Percentiles rank a stretch among this genome's conserved stretches.
Evolutionary conservation across 2,113 vertebrate genomes (phyloP).

Genomic region (Colinus virginianus): DNA sequence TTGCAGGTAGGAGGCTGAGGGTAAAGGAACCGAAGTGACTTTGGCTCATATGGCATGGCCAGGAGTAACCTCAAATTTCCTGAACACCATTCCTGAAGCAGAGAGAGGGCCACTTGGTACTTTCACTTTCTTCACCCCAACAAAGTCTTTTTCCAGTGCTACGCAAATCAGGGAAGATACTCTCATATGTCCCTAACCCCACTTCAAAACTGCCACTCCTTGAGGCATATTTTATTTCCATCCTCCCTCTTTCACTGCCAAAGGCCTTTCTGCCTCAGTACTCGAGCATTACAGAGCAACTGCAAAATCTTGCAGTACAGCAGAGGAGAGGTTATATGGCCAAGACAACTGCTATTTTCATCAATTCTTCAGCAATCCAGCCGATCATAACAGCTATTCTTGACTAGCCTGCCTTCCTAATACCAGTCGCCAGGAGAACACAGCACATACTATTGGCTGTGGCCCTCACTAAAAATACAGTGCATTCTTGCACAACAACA

Average conservation of each 20-base stretch:
- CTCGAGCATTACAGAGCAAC: background rate
- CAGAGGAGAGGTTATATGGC: slow-evolving; percentile 35
- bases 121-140: background rate
- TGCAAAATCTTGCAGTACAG: background rate
- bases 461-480: slow-evolving; percentile 77
- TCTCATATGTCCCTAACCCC: background rate
- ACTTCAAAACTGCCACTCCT: background rate
- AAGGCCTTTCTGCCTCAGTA: background rate
- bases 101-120: background rate
- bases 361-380: slow-evolving; percentile 61
- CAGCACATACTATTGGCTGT: slow-evolving; percentile 47
- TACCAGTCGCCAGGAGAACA: slow-evolving; percentile 45
- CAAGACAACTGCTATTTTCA: slow-evolving; percentile 45
- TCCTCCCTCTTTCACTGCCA: background rate
- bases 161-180: background rate
- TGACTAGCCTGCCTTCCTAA: slow-evolving; percentile 42
- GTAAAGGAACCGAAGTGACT: background rate
- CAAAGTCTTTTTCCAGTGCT: background rate
- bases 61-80: background rate
- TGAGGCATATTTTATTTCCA: background rate
- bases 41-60: background rate
- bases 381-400: slow-evolving; percentile 48
- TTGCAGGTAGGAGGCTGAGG: background rate
- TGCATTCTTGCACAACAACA: slow-evolving; percentile 74
- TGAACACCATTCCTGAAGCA: background rate